Conservation (phyloP, 1,140 invertebrate species). For the Tetramorium alpestre region DNA sequence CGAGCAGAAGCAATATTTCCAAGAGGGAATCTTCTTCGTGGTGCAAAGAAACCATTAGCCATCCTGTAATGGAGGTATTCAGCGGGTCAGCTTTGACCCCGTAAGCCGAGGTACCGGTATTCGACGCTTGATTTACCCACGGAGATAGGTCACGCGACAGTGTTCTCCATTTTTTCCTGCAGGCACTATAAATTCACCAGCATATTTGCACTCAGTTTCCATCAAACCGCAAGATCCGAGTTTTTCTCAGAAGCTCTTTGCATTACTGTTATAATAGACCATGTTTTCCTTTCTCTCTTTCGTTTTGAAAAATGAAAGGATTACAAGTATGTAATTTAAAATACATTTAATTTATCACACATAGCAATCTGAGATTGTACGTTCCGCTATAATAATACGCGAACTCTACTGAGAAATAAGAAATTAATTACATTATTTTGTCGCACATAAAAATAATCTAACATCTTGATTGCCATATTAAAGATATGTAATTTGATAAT, state of each 20-base stretch:
- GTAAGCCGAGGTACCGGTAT: slow-evolving; percentile 53
- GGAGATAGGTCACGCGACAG: slow-evolving; percentile 48
- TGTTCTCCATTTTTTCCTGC: slow-evolving; percentile 15
- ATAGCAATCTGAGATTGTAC: not conserved
- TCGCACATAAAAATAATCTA: not conserved
- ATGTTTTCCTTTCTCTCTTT: not conserved
- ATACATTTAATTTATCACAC: not conserved
- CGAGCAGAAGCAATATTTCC: not conserved
- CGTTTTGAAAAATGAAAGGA: not conserved
- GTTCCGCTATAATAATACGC: not conserved
- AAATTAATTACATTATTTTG: not conserved
- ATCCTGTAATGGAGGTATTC: slow-evolving; percentile 58
- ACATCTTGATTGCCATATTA: not conserved
- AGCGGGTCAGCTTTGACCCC: slow-evolving; percentile 51
- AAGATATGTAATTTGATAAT: not conserved
- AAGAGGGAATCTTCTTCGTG: slow-evolving; percentile 23
- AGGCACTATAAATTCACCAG: slow-evolving; percentile 11
- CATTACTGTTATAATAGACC: not conserved
- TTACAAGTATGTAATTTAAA: not conserved
- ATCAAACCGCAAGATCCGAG: not conserved
- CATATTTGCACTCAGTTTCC: not conserved
- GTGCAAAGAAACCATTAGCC: slow-evolving; percentile 38
- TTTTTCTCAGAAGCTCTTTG: not conserved
- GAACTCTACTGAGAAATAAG: not conserved
- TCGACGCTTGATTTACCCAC: slow-evolving; percentile 45